These are phyloP conservation scores for Burhinus oedicnemus DNA, from an alignment of 2,113 vertebrate species.

Conservation along the genomic window DNA sequence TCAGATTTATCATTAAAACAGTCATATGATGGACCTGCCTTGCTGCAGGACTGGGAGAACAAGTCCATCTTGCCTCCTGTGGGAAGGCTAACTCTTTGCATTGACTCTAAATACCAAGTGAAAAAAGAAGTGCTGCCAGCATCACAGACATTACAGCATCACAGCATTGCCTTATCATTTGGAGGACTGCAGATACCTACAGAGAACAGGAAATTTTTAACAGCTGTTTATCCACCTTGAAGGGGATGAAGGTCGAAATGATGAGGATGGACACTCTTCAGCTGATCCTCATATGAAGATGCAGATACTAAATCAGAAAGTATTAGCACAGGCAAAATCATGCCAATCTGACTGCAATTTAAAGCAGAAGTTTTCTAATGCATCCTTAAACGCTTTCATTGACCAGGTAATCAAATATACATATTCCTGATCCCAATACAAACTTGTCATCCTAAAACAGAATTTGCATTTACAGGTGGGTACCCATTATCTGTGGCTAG, in stretches of 20 bases:
- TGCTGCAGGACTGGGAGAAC: neutral
- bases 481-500: neutral
- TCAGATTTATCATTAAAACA: neutral
- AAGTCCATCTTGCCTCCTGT: neutral
- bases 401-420: neutral
- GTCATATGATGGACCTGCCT: neutral
- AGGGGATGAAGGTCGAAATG: neutral
- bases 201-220: neutral
- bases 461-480: neutral
- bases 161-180: neutral
- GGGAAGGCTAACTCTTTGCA: neutral
- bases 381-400: neutral
- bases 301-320: neutral
- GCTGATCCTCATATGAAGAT: neutral
- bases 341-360: neutral
- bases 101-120: neutral
- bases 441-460: neutral
- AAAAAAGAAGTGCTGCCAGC: neutral
- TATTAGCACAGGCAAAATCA: neutral
- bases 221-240: neutral
- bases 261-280: neutral
- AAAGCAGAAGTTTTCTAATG: neutral
- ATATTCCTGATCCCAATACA: neutral
- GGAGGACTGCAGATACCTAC: neutral
- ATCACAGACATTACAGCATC: neutral